These are phyloP conservation scores for Zeus faber DNA, from an alignment of 2,113 vertebrate genomes.

Conservation along the genomic window DNA sequence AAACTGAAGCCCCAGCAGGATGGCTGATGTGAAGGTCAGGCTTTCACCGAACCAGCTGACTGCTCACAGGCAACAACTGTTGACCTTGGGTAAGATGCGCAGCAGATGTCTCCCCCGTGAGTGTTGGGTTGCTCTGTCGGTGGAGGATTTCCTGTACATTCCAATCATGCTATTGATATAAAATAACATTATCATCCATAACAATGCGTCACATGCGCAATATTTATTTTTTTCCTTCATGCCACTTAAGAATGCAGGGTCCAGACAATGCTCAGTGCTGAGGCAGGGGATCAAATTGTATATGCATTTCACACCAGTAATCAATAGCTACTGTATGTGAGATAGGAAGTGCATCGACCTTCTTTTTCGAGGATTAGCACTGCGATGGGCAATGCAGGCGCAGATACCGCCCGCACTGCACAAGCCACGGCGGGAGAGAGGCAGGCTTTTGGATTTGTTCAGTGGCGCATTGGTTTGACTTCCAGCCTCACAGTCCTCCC, in stretches of 20 bases:
- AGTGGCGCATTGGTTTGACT: conserved; percentile 17
- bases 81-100: conserved; percentile 49
- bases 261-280: conserved; percentile 5
- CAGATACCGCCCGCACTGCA: background rate
- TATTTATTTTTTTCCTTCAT: conserved; percentile 1
- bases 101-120: conserved; percentile 39
- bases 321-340: conserved; percentile 35
- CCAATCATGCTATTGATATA: conserved; percentile 30
- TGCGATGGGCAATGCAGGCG: conserved; percentile 11
- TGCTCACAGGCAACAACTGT: conserved; percentile 34
- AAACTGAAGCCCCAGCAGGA: conserved; percentile 46
- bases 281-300: conserved; percentile 23
- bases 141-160: conserved; percentile 1
- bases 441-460: conserved; percentile 25
- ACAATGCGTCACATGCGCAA: conserved; percentile 22
- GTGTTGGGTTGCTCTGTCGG: background rate
- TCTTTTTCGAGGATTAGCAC: conserved; percentile 1
- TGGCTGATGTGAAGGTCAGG: conserved; percentile 48
- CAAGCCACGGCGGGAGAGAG: conserved; percentile 23
- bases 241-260: conserved; percentile 19
- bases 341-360: conserved; percentile 20
- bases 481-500: no score
- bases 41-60: conserved; percentile 47
- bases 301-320: conserved; percentile 26
- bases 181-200: conserved; percentile 11